A percentile compares a stretch with the other conserved stretches of the same genome.
Conservation (phyloP, 2,888 invertebrate genomes). For the Mesorhabditis belari region DNA sequence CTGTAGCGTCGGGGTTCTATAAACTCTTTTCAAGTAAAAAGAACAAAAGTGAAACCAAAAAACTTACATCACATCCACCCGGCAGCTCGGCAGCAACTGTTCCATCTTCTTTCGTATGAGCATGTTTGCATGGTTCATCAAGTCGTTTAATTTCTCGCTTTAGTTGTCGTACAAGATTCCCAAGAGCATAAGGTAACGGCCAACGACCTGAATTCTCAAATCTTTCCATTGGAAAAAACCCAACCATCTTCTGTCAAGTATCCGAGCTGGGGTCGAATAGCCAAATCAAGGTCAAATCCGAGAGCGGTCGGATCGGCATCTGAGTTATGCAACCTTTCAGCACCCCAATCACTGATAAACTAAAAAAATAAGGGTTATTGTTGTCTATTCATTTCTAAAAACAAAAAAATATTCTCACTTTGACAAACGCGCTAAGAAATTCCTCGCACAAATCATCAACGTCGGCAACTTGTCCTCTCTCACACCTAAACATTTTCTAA, state of each 20-base stretch:
- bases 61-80: too few species aligned
- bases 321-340: constrained; percentile 3
- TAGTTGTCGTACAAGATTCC: constrained; percentile 40
- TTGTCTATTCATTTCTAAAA: neutral
- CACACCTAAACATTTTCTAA: constrained; percentile 15
- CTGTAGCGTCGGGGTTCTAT: too few species aligned
- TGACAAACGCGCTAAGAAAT: constrained; percentile 24
- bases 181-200: constrained; percentile 45
- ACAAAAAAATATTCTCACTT: constrained; percentile 9
- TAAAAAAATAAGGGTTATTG: constrained; percentile 5
- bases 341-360: constrained; percentile 17
- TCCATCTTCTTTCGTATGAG: too few species aligned
- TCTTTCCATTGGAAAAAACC: neutral
- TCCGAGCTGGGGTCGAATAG: constrained; percentile 33
- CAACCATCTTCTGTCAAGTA: constrained; percentile 28
- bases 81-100: too few species aligned
- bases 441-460: constrained; percentile 33
- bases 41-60: too few species aligned
- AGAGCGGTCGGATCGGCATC: constrained; percentile 2
- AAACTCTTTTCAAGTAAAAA: too few species aligned
- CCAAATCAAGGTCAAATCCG: constrained; percentile 19
- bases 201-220: constrained; percentile 10
- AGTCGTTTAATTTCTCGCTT: constrained; percentile 28
- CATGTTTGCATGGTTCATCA: neutral
- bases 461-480: constrained; percentile 20